These are phyloP conservation scores for Apeira syringaria DNA, from an alignment of 2,888 invertebrate species.

Conservation along the genomic window DNA sequence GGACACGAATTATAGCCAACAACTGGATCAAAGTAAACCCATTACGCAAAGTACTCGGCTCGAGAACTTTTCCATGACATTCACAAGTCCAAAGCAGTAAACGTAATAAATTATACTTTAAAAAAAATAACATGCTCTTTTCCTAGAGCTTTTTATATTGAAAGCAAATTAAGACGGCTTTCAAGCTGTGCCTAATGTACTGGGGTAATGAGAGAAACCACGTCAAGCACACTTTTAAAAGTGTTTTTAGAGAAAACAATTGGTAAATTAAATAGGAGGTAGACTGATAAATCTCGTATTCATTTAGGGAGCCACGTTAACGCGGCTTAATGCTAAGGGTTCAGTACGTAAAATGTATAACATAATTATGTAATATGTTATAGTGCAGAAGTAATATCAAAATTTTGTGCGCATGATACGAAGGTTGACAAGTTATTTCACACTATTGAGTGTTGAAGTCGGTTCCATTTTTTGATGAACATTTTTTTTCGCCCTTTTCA, in stretches of 20 bases:
- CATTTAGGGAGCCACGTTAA: neutral
- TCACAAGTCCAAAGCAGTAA: slow-evolving; percentile 40
- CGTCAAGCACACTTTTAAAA: slow-evolving; percentile 7
- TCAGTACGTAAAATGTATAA: too few relatives aligned
- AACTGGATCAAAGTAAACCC: slow-evolving; percentile 8
- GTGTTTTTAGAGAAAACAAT: slow-evolving; percentile 19
- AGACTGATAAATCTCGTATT: slow-evolving; percentile 3
- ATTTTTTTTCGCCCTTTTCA: too few relatives aligned
- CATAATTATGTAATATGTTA: too few relatives aligned
- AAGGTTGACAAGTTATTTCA: too few relatives aligned
- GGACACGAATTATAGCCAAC: neutral
- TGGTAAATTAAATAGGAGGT: slow-evolving; percentile 14
- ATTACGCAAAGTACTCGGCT: slow-evolving; percentile 23
- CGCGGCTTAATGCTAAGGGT: too few relatives aligned
- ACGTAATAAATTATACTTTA: slow-evolving; percentile 61
- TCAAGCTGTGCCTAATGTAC: slow-evolving; percentile 46
- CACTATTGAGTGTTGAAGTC: too few relatives aligned
- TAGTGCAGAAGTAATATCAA: too few relatives aligned
- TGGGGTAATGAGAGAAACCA: slow-evolving; percentile 40
- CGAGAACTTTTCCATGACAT: slow-evolving; percentile 42
- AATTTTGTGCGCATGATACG: too few relatives aligned
- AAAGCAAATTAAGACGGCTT: slow-evolving; percentile 24
- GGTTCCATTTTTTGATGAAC: too few relatives aligned
- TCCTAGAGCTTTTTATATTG: slow-evolving; percentile 41
- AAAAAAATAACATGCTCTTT: slow-evolving; percentile 50